Evolutionary conservation across 64 coral and sea anemone genomes (phyloP).

Genomic region (Dendronephthya gigantea): DNA sequence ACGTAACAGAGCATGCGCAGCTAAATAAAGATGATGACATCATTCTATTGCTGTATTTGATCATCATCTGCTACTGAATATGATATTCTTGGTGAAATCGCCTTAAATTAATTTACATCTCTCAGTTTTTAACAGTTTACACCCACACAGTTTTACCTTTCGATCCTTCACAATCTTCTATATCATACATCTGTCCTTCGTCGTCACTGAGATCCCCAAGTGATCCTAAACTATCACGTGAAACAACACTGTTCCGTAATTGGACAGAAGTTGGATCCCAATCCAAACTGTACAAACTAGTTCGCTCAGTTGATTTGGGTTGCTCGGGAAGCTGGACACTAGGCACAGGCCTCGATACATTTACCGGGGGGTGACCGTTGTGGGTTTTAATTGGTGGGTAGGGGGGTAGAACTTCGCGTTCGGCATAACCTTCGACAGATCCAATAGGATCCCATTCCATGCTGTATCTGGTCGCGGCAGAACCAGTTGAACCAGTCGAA

Average conservation of each 20-base stretch:
- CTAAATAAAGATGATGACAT: neutral
- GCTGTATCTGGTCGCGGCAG: neutral
- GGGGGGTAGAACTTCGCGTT: neutral
- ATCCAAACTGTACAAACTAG: conserved; percentile 70
- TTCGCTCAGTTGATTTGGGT: neutral
- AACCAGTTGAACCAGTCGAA: neutral
- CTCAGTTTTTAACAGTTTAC: neutral
- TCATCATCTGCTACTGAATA: neutral
- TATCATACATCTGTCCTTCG: neutral
- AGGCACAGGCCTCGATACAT: neutral
- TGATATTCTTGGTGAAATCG: no score
- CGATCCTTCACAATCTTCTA: neutral
- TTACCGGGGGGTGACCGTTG: neutral
- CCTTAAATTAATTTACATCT: no score
- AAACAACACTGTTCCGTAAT: conserved; percentile 73
- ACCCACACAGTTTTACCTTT: neutral
- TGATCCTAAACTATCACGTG: conserved; percentile 32
- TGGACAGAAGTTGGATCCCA: conserved; percentile 97
- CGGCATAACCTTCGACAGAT: neutral
- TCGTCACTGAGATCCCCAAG: neutral
- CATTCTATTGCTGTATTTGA: neutral
- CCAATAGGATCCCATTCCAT: conserved; percentile 15
- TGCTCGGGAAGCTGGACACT: neutral
- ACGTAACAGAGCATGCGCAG: neutral
- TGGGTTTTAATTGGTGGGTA: neutral